Conservation (phyloP, 2,113 vertebrate genomes). For the Phoxinus phoxinus region DNA sequence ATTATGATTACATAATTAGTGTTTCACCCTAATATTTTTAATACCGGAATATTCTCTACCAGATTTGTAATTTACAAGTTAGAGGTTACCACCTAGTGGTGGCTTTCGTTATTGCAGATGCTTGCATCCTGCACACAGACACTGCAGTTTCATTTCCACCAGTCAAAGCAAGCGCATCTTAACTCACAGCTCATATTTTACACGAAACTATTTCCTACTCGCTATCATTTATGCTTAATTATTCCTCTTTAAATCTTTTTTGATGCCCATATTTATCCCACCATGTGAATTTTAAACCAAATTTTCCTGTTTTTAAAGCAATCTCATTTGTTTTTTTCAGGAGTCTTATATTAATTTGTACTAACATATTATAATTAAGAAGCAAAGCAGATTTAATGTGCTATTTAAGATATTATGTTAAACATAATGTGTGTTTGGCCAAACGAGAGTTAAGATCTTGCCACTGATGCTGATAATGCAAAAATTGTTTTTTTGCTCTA, state of each 20-base stretch:
- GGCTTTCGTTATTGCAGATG: not conserved
- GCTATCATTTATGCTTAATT: not conserved
- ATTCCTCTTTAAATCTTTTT: not conserved
- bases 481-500: constrained; percentile 1
- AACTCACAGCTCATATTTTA: not conserved
- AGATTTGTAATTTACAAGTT: not conserved
- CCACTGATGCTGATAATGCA: constrained; percentile 36
- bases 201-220: not conserved
- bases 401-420: not conserved
- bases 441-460: not conserved
- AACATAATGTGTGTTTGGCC: not conserved
- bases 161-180: not conserved
- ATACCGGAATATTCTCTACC: no score
- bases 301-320: not conserved
- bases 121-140: not conserved
- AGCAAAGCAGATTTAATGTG: not conserved
- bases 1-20: not conserved
- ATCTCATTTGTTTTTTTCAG: not conserved
- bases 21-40: not conserved
- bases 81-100: not conserved
- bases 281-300: not conserved
- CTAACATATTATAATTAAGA: not conserved
- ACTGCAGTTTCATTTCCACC: not conserved
- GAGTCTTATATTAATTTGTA: not conserved
- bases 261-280: not conserved